Evolutionary conservation across 2,113 vertebrate genomes (phyloP).

Genomic region (Brevimyrus niger): DNA sequence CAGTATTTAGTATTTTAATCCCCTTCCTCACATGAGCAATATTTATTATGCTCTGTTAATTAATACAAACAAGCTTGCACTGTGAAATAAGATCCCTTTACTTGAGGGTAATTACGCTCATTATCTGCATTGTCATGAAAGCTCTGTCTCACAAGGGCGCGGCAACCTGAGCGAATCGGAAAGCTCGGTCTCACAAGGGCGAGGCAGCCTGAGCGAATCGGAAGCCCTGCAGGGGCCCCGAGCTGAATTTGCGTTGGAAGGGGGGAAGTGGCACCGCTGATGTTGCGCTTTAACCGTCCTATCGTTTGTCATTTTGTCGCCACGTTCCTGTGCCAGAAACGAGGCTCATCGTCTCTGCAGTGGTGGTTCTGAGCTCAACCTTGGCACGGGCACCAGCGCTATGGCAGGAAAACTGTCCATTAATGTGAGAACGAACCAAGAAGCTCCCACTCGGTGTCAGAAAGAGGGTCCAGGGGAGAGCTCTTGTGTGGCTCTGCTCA

Average conservation of each 20-base stretch:
- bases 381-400: neutral
- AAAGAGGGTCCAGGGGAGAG: neutral
- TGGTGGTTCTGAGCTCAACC: neutral
- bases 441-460: neutral
- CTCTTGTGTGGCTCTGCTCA: neutral
- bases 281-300: neutral
- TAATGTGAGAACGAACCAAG: neutral
- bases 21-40: constrained; percentile 7
- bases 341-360: neutral
- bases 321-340: neutral
- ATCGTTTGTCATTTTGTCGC: neutral
- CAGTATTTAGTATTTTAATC: constrained; percentile 14
- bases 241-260: neutral
- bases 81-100: constrained; percentile 28
- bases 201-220: neutral
- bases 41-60: constrained; percentile 31
- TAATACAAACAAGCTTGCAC: constrained; percentile 23
- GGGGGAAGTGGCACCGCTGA: too few relatives aligned
- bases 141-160: neutral
- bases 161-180: constrained; percentile 2
- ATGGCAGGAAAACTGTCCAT: neutral
- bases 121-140: constrained; percentile 30
- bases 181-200: neutral
- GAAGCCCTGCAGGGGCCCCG: too few relatives aligned
- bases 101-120: constrained; percentile 29